Conservation (phyloP, 2,113 vertebrate species). For the Oostethus manadensis region DNA sequence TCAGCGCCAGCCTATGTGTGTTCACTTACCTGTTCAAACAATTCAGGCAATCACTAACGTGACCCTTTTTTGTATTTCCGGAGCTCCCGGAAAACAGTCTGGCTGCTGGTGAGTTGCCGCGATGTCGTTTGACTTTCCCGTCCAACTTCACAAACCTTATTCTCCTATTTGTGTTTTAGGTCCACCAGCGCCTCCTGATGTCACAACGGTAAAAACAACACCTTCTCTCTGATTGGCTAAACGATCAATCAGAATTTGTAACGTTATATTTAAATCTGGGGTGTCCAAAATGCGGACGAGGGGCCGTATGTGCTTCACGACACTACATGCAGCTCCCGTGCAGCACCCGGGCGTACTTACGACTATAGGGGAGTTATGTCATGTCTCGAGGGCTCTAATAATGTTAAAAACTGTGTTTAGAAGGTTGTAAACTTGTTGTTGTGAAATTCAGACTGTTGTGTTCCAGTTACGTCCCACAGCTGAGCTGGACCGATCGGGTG, state of each 20-base stretch:
- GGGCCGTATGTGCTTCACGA: no score
- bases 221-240: background rate
- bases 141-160: background rate
- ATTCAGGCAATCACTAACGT: background rate
- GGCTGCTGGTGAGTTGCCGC: conserved; percentile 74
- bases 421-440: no score
- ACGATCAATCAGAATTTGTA: background rate
- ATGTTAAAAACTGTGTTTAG: no score
- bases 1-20: background rate
- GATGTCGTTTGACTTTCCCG: background rate
- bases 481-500: conserved; percentile 85
- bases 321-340: no score
- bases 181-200: conserved; percentile 55
- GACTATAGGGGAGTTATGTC: no score
- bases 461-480: conserved; percentile 74
- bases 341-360: no score
- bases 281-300: no score
- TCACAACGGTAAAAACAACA: conserved; percentile 60
- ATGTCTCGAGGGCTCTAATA: no score
- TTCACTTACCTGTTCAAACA: background rate
- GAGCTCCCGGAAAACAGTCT: conserved; percentile 71
- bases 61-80: conserved; percentile 7
- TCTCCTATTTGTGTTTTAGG: conserved; percentile 45
- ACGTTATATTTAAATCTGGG: background rate
- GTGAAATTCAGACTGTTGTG: background rate